A percentile compares a stretch with the other conserved stretches of the same genome.
Evolutionary conservation across 2,113 vertebrate genomes (phyloP).

Genomic region (Megalops atlanticus): DNA sequence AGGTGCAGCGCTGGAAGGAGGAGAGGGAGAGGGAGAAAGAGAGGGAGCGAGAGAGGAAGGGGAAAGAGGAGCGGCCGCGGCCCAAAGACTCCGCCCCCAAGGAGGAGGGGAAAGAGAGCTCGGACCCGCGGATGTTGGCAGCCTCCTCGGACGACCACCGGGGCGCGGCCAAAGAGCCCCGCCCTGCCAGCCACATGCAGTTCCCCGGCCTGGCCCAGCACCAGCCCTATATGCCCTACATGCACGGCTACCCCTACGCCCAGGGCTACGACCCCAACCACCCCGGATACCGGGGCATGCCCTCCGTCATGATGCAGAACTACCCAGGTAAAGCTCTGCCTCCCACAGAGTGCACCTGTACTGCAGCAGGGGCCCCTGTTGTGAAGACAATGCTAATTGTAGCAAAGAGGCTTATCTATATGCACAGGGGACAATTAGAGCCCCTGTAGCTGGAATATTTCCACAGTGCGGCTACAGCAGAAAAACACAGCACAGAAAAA

Average conservation of each 20-base stretch:
- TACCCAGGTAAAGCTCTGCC: constrained; percentile 99
- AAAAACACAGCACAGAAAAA: too few species aligned
- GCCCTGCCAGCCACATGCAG: constrained; percentile 87
- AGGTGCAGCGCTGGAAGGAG: constrained; percentile 81
- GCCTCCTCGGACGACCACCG: constrained; percentile 82
- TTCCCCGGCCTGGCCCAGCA: constrained; percentile 93
- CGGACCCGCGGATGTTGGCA: constrained; percentile 77
- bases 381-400: too few species aligned
- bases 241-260: constrained; percentile 96
- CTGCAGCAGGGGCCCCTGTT: too few species aligned
- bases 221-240: constrained; percentile 96
- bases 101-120: constrained; percentile 86
- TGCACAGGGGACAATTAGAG: too few species aligned
- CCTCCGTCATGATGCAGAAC: constrained; percentile 98
- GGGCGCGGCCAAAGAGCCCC: constrained; percentile 85
- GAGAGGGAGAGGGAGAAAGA: constrained; percentile 74
- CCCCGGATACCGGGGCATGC: constrained; percentile 93
- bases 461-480: too few species aligned
- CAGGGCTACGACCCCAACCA: constrained; percentile 95
- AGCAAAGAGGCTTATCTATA: too few species aligned
- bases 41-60: constrained; percentile 83
- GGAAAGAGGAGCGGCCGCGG: constrained; percentile 88
- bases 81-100: constrained; percentile 84
- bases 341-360: too few species aligned
- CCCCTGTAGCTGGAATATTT: too few species aligned